Evolutionary conservation across 1,140 invertebrate species (phyloP), one percentile per base, ranked within the genome.

Genomic region (Bombus sibiricus): DNA sequence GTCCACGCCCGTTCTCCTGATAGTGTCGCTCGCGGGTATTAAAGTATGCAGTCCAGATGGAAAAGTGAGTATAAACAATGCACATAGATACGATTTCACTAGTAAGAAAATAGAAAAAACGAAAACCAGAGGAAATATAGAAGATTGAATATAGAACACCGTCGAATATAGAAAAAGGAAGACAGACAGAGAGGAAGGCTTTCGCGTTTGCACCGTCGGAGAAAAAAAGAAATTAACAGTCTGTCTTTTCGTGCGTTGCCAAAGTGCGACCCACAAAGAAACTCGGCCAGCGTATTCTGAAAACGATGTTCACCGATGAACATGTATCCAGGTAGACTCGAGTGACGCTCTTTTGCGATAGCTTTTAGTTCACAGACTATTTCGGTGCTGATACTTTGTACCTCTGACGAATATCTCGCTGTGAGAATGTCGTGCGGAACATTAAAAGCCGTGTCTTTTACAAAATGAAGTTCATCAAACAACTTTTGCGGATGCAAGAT

Each of bases 31-130:
- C 47, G 96, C 97, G 62, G 97, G 97, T 82, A 97, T 98, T 92
- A 98, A 97, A 96, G 97, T 98, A 96, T 98, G 97, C 96, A 97
- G 97, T 94, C 96, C 97, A 93, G 96, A 97, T 95, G 97, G 97
- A 94, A 97, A 97, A 96, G 97, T 98, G 95, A 96, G 95, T 94
- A 86, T 41, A 73, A 83, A 13, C 78, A 37, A 89, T 41, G 18
- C 9, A 47, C 6, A 1, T 28, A 78, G 39, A 62, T 22, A 32
- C 37, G 43, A 34, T 28, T 81, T 74, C 43, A n/a, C 4, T 37
- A 1, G 39, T 39, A 69, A 68, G 78, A 53, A 71, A n/a, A 53
- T 22, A 28, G 28, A 18, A 15, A n/a, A 72, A 3, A 12, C 2
- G 3, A 15, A 34, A n/a, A 28, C 39, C 13, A 28, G 22, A 28